These are phyloP conservation scores for Hydrochoerus hydrochaeris DNA, from an alignment of 2,113 vertebrate genomes.

Conservation along the genomic window DNA sequence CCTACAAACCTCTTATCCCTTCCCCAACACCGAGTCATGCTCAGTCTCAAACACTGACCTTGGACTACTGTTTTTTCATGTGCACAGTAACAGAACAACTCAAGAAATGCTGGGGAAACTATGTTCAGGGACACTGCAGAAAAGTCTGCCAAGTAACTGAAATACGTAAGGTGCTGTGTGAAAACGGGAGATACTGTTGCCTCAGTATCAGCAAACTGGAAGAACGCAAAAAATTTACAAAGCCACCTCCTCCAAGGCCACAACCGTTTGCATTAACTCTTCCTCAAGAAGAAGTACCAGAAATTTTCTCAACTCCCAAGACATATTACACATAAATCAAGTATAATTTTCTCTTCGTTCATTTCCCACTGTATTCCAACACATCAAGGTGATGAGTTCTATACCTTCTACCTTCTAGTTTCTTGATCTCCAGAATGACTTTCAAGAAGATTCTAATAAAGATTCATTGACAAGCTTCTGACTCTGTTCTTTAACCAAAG, in stretches of 20 bases:
- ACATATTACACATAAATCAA: conserved; percentile 20
- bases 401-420: conserved; percentile 16
- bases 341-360: not conserved
- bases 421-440: not conserved
- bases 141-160: conserved; percentile 59
- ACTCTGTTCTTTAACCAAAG: conserved; percentile 20
- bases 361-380: not conserved
- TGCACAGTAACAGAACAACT: conserved; percentile 63
- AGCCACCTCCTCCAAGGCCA: conserved; percentile 9
- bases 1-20: not conserved
- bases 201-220: conserved; percentile 22
- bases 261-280: not conserved
- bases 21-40: not conserved
- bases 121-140: conserved; percentile 51
- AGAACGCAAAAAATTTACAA: conserved; percentile 45
- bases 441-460: conserved; percentile 55
- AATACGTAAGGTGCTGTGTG: conserved; percentile 43
- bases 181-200: conserved; percentile 59
- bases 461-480: not conserved
- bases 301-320: not conserved
- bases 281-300: not conserved
- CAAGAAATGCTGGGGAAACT: conserved; percentile 59
- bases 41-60: not conserved
- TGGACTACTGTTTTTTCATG: conserved; percentile 32
- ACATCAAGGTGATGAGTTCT: not conserved